Percentiles rank a stretch among this genome's conserved stretches.
These are phyloP conservation scores for Eupithecia vulgata DNA, from an alignment of 2,888 invertebrate genomes.

Conservation along the genomic window DNA sequence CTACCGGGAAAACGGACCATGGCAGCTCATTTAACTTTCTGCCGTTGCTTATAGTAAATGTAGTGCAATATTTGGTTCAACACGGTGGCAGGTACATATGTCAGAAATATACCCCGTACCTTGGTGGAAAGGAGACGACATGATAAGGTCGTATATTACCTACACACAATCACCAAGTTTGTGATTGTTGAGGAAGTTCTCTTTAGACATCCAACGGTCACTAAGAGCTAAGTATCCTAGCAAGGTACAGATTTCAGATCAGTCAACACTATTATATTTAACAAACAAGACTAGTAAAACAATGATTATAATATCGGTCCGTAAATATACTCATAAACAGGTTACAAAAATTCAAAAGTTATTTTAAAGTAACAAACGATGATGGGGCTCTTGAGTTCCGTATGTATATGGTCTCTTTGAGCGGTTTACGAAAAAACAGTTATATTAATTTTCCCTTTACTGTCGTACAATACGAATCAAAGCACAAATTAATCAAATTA, in stretches of 20 bases:
- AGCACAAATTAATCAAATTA: constrained; percentile 69
- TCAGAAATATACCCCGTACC: too few species aligned
- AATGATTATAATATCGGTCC: too few species aligned
- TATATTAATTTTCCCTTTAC: neutral
- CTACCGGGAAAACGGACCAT: too few species aligned
- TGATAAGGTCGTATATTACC: neutral
- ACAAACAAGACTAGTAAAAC: too few species aligned
- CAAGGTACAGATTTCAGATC: neutral
- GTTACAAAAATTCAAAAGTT: too few species aligned
- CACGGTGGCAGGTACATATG: neutral
- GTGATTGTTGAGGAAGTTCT: neutral
- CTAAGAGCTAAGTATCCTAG: neutral
- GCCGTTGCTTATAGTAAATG: too few species aligned
- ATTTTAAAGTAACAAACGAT: neutral
- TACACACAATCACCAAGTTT: neutral
- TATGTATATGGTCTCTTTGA: neutral
- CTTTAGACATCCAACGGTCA: neutral
- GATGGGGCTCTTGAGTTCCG: neutral
- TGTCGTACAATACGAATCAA: constrained; percentile 43
- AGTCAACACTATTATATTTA: too few species aligned
- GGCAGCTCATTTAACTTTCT: too few species aligned
- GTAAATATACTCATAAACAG: too few species aligned
- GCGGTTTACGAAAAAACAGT: neutral
- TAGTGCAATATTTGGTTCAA: too few species aligned
- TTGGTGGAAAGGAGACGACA: neutral